Evolutionary conservation across 2,113 vertebrate species (phyloP).

Genomic region (Heterotilapia buettikoferi): DNA sequence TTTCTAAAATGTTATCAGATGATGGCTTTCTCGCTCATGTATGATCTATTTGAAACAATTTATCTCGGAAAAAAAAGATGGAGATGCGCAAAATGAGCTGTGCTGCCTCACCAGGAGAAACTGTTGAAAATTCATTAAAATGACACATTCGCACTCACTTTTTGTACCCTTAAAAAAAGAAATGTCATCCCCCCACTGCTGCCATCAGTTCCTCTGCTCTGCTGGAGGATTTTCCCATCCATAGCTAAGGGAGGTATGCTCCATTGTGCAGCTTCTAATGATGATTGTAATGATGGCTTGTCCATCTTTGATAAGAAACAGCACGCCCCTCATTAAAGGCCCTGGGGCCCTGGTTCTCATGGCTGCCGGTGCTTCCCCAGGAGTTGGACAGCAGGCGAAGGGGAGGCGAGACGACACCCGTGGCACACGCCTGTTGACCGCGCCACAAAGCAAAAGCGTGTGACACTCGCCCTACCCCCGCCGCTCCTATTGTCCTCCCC

Average conservation of each 20-base stretch:
- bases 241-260: conserved; percentile 20
- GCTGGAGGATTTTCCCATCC: conserved; percentile 45
- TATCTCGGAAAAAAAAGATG: neutral
- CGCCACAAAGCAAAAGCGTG: conserved; percentile 73
- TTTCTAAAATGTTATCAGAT: neutral
- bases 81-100: neutral
- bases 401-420: conserved; percentile 62
- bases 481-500: conserved; percentile 54
- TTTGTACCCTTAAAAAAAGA: neutral
- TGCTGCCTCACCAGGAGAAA: neutral
- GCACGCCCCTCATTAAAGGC: conserved; percentile 69
- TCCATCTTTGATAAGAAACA: conserved; percentile 75
- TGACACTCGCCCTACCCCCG: conserved; percentile 60
- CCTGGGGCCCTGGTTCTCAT: conserved; percentile 58
- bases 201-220: neutral
- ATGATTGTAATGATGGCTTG: conserved; percentile 72
- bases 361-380: conserved; percentile 5
- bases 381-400: conserved; percentile 69
- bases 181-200: neutral
- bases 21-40: neutral
- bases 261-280: conserved; percentile 61
- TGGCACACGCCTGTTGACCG: conserved; percentile 80
- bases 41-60: neutral
- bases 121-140: neutral
- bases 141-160: neutral